Percentiles rank a stretch among this genome's conserved stretches.
These are phyloP conservation scores for Zaprionus inermis DNA, from an alignment of 1,140 invertebrate species.

Conservation along the genomic window DNA sequence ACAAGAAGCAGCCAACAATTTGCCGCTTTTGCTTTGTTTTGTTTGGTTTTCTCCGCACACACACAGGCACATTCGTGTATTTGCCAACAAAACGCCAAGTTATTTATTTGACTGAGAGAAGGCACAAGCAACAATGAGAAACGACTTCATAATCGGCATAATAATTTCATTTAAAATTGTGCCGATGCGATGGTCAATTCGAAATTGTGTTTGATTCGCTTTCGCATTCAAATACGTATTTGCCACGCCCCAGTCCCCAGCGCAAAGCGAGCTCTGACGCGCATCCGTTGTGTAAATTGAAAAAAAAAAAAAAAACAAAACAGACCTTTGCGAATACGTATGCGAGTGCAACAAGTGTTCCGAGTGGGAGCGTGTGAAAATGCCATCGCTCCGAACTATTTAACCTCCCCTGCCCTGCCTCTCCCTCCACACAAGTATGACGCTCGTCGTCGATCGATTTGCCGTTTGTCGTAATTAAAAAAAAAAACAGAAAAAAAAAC, in stretches of 20 bases:
- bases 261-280: constrained; percentile 46
- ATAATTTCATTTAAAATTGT: constrained; percentile 40
- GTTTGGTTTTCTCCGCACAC: constrained; percentile 63
- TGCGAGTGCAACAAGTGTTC: constrained; percentile 34
- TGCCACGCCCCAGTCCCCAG: constrained; percentile 38
- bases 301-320: not conserved
- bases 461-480: constrained; percentile 75
- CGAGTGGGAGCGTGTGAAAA: constrained; percentile 71
- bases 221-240: constrained; percentile 19
- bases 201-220: constrained; percentile 15
- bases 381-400: constrained; percentile 70
- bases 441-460: constrained; percentile 47
- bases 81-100: constrained; percentile 71
- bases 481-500: constrained; percentile 8
- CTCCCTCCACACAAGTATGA: constrained; percentile 30
- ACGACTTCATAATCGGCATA: constrained; percentile 56
- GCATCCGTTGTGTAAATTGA: constrained; percentile 55
- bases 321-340: constrained; percentile 4
- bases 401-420: constrained; percentile 16
- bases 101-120: constrained; percentile 64
- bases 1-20: constrained; percentile 48
- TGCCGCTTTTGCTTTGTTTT: constrained; percentile 54
- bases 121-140: constrained; percentile 10
- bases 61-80: constrained; percentile 47
- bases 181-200: constrained; percentile 27